Percentiles rank a stretch among this genome's conserved stretches.
Conservation (phyloP, 2,113 vertebrate species). For the Holacanthus passer region DNA sequence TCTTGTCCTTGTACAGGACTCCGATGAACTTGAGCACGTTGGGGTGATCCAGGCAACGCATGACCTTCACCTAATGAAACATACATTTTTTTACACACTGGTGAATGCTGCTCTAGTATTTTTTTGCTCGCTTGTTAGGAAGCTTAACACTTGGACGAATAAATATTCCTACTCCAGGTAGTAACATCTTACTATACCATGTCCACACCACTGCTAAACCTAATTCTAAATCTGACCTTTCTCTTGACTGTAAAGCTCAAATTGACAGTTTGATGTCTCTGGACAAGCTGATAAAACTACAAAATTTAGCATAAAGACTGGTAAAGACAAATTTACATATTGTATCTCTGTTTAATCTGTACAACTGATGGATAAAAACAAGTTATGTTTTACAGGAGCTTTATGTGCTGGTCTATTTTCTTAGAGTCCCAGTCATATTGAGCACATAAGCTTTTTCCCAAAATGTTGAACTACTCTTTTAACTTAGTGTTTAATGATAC, state of each 20-base stretch:
- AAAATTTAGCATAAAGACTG: background rate
- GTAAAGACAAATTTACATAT: background rate
- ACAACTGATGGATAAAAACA: background rate
- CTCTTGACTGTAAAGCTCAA: too few relatives aligned
- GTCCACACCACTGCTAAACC: background rate
- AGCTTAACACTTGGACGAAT: background rate
- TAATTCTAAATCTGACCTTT: too few relatives aligned
- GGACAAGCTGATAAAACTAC: too few relatives aligned
- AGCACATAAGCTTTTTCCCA: too few relatives aligned
- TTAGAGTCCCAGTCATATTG: too few relatives aligned
- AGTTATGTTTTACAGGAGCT: background rate
- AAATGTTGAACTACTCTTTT: background rate
- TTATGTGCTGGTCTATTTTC: background rate
- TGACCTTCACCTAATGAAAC: constrained; percentile 92
- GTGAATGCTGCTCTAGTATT: background rate
- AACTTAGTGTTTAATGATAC: too few relatives aligned
- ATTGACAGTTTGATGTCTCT: too few relatives aligned
- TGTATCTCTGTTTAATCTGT: background rate
- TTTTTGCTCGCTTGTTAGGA: background rate
- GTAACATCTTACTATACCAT: too few relatives aligned
- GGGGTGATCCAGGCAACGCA: constrained; percentile 97
- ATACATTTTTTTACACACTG: background rate
- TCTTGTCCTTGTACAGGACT: constrained; percentile 98
- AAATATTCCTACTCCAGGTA: too few relatives aligned
- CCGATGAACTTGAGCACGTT: constrained; percentile 97